Percentiles rank a stretch among this genome's conserved stretches.
Conservation (phyloP, 2,888 invertebrate genomes). For the Eulithis prunata region DNA sequence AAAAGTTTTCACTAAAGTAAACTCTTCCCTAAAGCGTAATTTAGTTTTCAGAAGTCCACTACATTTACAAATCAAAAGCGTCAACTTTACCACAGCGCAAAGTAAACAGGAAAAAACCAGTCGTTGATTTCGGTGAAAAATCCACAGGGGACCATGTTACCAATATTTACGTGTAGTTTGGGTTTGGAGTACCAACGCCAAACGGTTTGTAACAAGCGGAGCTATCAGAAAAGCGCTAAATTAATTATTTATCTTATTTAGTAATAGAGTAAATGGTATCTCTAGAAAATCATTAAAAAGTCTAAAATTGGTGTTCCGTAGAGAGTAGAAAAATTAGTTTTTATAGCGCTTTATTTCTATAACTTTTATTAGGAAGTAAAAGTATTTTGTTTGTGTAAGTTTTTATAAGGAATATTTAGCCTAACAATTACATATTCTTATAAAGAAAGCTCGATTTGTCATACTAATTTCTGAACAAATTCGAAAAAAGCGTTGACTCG, state of each 20-base stretch:
- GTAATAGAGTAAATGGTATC: too few relatives aligned
- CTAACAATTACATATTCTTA: too few relatives aligned
- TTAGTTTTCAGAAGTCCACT: conserved; percentile 35
- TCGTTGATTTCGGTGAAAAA: conserved; percentile 44
- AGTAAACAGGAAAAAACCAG: conserved; percentile 30
- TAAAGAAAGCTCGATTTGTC: too few relatives aligned
- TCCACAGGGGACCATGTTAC: conserved; percentile 46
- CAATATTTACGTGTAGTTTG: conserved; percentile 58
- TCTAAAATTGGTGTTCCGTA: too few relatives aligned
- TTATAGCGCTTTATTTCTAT: too few relatives aligned
- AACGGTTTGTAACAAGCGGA: background rate
- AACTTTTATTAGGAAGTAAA: too few relatives aligned
- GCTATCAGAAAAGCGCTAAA: conserved; percentile 8
- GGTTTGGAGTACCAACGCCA: conserved; percentile 47
- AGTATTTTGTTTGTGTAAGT: too few relatives aligned
- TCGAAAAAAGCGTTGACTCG: too few relatives aligned
- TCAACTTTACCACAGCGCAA: conserved; percentile 21
- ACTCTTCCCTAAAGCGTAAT: conserved; percentile 27
- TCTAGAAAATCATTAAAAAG: too few relatives aligned
- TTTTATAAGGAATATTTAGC: too few relatives aligned
- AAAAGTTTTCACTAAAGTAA: background rate
- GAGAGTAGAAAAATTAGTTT: too few relatives aligned
- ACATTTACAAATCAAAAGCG: conserved; percentile 34
- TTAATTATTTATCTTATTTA: background rate
- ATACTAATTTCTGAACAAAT: too few relatives aligned